Percentiles rank a stretch among this genome's conserved stretches.
Evolutionary conservation across 2,113 vertebrate genomes (phyloP).

Genomic region (Otis tarda): DNA sequence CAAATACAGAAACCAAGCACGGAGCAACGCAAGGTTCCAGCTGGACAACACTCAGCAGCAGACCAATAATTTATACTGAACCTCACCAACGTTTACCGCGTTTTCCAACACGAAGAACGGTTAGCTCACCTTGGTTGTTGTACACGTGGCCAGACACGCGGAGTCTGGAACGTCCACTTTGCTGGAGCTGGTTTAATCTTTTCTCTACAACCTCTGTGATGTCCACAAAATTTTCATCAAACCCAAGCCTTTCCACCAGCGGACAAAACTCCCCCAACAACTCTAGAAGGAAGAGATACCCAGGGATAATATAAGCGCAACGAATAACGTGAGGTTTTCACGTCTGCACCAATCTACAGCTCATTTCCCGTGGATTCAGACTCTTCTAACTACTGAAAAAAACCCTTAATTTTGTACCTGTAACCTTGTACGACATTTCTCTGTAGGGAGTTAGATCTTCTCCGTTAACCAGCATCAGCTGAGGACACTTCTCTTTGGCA

Average conservation of each 20-base stretch:
- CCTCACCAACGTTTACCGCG: not conserved
- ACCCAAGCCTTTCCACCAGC: constrained; percentile 88
- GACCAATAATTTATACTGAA: not conserved
- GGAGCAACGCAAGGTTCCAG: not conserved
- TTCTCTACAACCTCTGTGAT: constrained; percentile 83
- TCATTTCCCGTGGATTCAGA: not conserved
- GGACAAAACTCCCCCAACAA: constrained; percentile 85
- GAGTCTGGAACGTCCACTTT: not conserved
- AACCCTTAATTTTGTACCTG: constrained; percentile 74
- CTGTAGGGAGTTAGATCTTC: constrained; percentile 90
- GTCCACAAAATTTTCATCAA: constrained; percentile 94
- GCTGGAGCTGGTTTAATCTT: constrained; percentile 62
- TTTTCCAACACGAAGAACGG: not conserved
- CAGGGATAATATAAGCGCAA: not conserved
- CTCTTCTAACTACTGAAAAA: not conserved
- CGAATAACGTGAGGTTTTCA: too few species aligned
- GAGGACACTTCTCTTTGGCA: constrained; percentile 86
- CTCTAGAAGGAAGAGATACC: constrained; percentile 65
- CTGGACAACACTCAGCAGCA: not conserved
- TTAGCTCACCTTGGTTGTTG: constrained; percentile 74
- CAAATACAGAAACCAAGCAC: not conserved
- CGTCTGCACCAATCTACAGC: not conserved
- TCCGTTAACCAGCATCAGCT: constrained; percentile 87
- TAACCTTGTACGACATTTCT: constrained; percentile 88
- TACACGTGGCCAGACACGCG: constrained; percentile 83